These are phyloP conservation scores for Eulemur rufifrons DNA, from an alignment of 2,113 vertebrate species.

Conservation along the genomic window DNA sequence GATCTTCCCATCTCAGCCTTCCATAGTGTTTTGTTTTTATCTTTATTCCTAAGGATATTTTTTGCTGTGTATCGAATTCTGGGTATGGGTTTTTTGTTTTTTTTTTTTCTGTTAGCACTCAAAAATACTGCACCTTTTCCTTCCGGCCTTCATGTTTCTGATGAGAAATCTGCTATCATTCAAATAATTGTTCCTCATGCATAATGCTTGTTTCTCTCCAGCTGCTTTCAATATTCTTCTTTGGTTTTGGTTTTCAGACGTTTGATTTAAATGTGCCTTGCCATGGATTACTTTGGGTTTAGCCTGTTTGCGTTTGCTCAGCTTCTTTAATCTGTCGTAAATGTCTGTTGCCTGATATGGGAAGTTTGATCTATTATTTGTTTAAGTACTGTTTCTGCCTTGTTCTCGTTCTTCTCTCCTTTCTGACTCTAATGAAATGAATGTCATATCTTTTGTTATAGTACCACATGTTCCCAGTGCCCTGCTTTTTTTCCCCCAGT, in stretches of 20 bases:
- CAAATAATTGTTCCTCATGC: not conserved
- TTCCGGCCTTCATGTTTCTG: not conserved
- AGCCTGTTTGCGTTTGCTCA: not conserved
- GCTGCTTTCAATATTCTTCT: not conserved
- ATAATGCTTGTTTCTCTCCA: not conserved
- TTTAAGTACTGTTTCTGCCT: not conserved
- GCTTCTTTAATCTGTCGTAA: not conserved
- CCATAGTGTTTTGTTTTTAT: not conserved
- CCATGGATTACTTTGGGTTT: not conserved
- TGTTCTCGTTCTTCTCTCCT: not conserved
- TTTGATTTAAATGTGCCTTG: not conserved
- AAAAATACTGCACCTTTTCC: not conserved
- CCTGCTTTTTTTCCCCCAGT: not conserved
- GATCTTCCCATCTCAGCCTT: no score
- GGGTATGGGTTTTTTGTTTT: not conserved
- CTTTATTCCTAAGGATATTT: not conserved
- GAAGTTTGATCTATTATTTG: not conserved
- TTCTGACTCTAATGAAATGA: not conserved
- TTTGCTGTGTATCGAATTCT: not conserved
- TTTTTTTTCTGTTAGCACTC: not conserved
- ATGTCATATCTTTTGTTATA: not conserved
- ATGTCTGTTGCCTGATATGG: not conserved
- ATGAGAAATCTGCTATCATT: not conserved
- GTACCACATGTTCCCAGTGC: no score
- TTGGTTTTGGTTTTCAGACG: not conserved